Evolutionary conservation across 2,797 vertebrate genomes (phyloP).

Genomic region (Corythornis leucogaster): DNA sequence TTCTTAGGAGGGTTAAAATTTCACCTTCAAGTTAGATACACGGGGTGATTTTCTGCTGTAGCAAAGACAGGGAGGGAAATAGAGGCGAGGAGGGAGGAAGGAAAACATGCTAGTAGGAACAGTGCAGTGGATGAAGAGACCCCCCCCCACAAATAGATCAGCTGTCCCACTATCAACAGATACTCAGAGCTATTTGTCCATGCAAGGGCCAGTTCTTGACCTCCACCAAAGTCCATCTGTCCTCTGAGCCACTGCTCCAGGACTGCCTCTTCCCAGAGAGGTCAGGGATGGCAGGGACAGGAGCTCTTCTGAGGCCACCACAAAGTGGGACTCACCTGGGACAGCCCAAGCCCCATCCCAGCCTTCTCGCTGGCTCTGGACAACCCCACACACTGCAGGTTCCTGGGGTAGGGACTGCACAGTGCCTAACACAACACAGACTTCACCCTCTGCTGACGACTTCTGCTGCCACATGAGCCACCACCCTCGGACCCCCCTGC

Average conservation of each 20-base stretch:
- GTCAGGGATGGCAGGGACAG: rapidly evolving
- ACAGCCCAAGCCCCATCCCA: background rate
- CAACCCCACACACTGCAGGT: background rate
- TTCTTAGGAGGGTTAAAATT: background rate
- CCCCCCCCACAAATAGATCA: background rate
- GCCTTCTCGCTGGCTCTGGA: background rate
- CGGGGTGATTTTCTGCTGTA: background rate
- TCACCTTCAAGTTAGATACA: background rate
- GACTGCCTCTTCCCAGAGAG: background rate
- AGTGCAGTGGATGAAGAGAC: background rate
- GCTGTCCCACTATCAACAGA: too few species aligned
- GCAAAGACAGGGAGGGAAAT: background rate
- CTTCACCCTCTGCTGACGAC: background rate
- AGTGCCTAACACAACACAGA: background rate
- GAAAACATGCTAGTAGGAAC: rapidly evolving
- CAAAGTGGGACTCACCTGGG: background rate
- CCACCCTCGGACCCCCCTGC: background rate
- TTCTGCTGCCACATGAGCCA: background rate
- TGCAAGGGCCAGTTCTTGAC: background rate
- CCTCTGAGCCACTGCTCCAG: background rate
- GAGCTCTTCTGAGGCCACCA: background rate
- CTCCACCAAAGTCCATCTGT: rapidly evolving
- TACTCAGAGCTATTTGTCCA: rapidly evolving
- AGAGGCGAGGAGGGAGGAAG: background rate
- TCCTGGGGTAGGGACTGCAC: background rate